phyloP scores from a whole-genome alignment of 2,797 vertebrate genomes.

The Poecilia velifera region DNA sequence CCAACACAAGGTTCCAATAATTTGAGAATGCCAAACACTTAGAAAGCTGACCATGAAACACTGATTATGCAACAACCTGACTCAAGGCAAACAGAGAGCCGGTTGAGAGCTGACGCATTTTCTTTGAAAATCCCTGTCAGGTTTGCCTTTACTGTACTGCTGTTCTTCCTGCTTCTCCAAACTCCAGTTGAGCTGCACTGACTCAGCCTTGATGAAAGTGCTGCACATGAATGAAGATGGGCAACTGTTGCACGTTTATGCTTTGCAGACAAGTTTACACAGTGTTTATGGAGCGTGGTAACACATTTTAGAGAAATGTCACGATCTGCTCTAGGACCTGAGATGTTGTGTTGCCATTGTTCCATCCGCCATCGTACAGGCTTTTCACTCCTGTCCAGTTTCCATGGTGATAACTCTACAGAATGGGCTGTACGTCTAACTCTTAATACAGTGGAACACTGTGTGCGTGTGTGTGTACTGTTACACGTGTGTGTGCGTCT shows the following conservation, averaged over 20 bases:
- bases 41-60: background rate
- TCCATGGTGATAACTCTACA: conserved; percentile 84
- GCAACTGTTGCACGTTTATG: conserved; percentile 13
- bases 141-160: conserved; percentile 27
- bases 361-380: conserved; percentile 57
- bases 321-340: conserved; percentile 42
- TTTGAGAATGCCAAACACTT: background rate
- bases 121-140: background rate
- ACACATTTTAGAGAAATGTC: conserved; percentile 52
- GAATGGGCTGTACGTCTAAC: conserved; percentile 74
- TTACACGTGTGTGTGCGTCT: background rate
- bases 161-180: conserved; percentile 18
- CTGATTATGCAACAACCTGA: background rate
- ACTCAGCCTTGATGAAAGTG: conserved; percentile 18
- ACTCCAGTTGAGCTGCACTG: conserved; percentile 35
- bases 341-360: conserved; percentile 56
- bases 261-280: conserved; percentile 25
- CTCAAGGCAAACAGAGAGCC: background rate
- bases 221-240: conserved; percentile 7
- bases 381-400: conserved; percentile 78
- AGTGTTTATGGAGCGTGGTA: conserved; percentile 30
- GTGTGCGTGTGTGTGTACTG: conserved; percentile 11
- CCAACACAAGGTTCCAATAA: background rate
- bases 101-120: background rate
- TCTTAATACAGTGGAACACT: conserved; percentile 68